Conservation (phyloP, 2,113 vertebrate genomes). For the Porphyrio hochstetteri region DNA sequence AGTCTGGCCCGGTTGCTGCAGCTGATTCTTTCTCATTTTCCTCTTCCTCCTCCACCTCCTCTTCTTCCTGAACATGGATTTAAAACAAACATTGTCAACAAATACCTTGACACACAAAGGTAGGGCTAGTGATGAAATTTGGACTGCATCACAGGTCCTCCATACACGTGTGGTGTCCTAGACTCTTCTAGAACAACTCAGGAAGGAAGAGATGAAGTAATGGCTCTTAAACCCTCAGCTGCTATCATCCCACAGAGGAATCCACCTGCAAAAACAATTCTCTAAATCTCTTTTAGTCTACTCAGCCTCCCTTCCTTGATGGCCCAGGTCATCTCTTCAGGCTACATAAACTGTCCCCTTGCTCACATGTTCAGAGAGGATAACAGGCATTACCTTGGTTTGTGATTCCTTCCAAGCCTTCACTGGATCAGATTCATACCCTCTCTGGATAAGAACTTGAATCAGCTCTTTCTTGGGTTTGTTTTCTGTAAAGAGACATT, state of each 20-base stretch:
- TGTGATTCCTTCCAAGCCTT: conserved; percentile 93
- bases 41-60: conserved; percentile 67
- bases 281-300: neutral
- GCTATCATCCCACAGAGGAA: neutral
- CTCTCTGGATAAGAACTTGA: conserved; percentile 87
- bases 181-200: neutral
- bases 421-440: conserved; percentile 94
- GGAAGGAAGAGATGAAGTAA: neutral
- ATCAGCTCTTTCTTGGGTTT: conserved; percentile 98
- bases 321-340: neutral
- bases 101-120: neutral
- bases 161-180: neutral
- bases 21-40: conserved; percentile 66
- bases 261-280: neutral
- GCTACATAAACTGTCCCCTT: neutral
- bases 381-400: conserved; percentile 82
- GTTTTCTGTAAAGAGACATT: conserved; percentile 84
- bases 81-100: neutral
- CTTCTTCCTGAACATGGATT: conserved; percentile 52
- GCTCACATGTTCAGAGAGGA: neutral
- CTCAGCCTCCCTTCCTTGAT: neutral
- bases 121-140: neutral
- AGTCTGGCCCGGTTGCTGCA: conserved; percentile 83
- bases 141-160: neutral
- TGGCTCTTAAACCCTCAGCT: neutral